These are phyloP conservation scores for Sorex araneus DNA, from an alignment of 2,113 vertebrate species.

Conservation along the genomic window DNA sequence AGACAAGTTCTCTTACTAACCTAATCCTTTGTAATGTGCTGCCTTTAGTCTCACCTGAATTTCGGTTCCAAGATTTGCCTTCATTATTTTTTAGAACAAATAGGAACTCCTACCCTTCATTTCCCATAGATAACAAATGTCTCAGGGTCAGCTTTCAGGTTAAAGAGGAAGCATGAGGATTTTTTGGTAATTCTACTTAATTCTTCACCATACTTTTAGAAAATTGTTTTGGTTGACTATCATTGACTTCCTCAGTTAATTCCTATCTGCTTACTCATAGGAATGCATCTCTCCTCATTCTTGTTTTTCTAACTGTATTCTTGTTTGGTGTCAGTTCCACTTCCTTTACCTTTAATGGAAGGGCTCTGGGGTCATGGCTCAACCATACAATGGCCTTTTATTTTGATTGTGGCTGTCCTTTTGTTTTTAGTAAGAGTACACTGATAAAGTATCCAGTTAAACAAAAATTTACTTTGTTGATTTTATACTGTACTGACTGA, in stretches of 20 bases:
- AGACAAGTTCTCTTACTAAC: neutral
- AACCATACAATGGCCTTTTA: constrained; percentile 2
- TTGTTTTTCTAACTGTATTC: constrained; percentile 46
- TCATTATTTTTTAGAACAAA: neutral
- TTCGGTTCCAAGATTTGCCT: neutral
- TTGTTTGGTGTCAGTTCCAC: neutral
- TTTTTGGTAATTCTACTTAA: neutral
- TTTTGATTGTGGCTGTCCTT: constrained; percentile 52
- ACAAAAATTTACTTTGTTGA: constrained; percentile 59
- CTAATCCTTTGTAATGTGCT: neutral
- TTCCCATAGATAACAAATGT: neutral
- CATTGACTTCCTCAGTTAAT: constrained; percentile 13
- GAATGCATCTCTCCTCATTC: neutral
- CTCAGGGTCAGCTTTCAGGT: neutral
- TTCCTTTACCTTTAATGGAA: constrained; percentile 58
- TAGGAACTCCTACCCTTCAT: neutral
- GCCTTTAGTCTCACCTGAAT: neutral
- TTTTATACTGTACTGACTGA: constrained; percentile 31
- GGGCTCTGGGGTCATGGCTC: neutral
- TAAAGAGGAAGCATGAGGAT: neutral
- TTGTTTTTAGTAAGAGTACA: constrained; percentile 51
- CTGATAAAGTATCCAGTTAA: constrained; percentile 32
- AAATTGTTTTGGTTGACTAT: constrained; percentile 24
- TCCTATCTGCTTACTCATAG: neutral
- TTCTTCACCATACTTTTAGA: neutral